Percentiles rank a stretch among this genome's conserved stretches.
phyloP scores from a whole-genome alignment of 2,797 vertebrate genomes.

The Halcyon leucocephala region DNA sequence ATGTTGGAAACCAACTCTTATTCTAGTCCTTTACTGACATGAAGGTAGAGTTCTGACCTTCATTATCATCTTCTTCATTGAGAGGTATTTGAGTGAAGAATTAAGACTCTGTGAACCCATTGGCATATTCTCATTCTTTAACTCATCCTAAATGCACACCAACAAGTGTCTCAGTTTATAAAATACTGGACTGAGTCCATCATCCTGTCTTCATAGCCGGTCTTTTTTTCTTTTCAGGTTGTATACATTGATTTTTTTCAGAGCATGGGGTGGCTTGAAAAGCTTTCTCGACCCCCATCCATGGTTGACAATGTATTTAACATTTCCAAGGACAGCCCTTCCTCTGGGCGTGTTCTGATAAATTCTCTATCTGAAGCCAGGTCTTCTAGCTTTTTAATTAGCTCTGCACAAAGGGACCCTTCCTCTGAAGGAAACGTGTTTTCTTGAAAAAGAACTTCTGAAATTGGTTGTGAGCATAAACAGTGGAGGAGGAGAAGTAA shows the following conservation, averaged over 20 bases:
- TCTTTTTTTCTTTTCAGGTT: background rate
- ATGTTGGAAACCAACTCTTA: background rate
- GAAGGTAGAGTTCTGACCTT: background rate
- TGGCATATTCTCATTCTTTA: background rate
- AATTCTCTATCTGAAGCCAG: background rate
- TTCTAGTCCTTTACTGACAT: background rate
- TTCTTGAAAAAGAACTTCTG: background rate
- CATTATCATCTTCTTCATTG: background rate
- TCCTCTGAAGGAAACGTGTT: background rate
- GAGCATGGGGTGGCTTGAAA: background rate
- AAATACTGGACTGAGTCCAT: background rate
- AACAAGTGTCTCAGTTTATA: background rate
- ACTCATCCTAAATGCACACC: background rate
- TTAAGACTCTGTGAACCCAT: background rate
- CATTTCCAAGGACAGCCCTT: background rate
- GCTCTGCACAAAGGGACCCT: background rate
- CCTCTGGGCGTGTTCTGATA: background rate
- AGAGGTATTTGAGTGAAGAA: background rate
- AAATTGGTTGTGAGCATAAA: background rate
- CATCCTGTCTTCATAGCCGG: background rate
- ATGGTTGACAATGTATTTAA: background rate
- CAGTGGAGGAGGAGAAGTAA: background rate
- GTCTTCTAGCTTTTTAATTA: slow-evolving; percentile 20
- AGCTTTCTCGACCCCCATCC: background rate
- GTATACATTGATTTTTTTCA: background rate